Evolutionary conservation across 2,797 vertebrate species (phyloP).

Genomic region (Fratercula arctica): DNA sequence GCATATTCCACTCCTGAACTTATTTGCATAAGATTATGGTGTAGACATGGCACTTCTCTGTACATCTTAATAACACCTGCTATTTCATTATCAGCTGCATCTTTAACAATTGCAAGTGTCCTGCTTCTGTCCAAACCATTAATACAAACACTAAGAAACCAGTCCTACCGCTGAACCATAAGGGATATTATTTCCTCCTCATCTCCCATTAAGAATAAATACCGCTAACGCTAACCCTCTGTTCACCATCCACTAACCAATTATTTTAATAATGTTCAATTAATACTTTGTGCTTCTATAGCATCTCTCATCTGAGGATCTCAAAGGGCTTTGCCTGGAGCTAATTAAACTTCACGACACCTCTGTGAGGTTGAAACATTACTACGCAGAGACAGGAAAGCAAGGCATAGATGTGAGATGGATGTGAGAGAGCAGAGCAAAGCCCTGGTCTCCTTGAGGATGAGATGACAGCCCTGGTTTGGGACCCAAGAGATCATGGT

Average conservation of each 20-base stretch:
- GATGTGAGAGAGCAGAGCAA: background rate
- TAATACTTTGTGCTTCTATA: background rate
- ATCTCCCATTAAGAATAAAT: background rate
- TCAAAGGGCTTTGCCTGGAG: constrained; percentile 44
- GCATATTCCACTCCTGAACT: background rate
- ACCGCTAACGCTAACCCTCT: background rate
- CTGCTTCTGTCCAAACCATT: background rate
- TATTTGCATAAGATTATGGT: background rate
- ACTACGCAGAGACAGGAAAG: background rate
- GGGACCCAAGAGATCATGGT: background rate
- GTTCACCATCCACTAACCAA: constrained; percentile 18
- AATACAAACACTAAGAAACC: background rate
- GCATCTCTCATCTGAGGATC: background rate
- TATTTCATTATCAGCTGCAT: background rate
- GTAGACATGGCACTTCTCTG: background rate
- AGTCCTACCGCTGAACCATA: background rate
- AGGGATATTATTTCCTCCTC: constrained; percentile 20
- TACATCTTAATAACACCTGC: background rate
- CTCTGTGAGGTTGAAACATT: background rate
- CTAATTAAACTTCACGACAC: constrained; percentile 37
- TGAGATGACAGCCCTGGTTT: background rate
- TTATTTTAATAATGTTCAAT: constrained; percentile 45
- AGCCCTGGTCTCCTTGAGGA: background rate
- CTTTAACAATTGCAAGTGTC: background rate
- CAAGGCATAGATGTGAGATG: background rate